Percentiles rank a stretch among this genome's conserved stretches.
Conservation (phyloP, 2,113 vertebrate species). For the Ahaetulla prasina region DNA sequence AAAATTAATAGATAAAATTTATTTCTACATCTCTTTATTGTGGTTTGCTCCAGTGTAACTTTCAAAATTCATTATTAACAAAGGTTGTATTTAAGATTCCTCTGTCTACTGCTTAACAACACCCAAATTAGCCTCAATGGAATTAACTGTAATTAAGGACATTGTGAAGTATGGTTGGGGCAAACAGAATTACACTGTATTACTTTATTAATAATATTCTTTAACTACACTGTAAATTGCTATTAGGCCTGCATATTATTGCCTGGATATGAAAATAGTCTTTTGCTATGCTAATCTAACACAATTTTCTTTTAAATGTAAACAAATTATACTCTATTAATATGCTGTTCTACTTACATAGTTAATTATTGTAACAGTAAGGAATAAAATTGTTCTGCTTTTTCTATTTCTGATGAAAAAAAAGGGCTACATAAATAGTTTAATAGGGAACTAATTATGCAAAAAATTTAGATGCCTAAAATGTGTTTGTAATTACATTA, state of each 20-base stretch:
- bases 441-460: slow-evolving; percentile 84
- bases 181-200: slow-evolving; percentile 71
- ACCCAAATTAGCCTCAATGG: slow-evolving; percentile 69
- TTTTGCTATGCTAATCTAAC: slow-evolving; percentile 79
- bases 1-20: slow-evolving; percentile 42
- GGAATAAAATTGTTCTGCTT: slow-evolving; percentile 78
- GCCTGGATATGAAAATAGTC: slow-evolving; percentile 75
- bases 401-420: slow-evolving; percentile 74
- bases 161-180: slow-evolving; percentile 70
- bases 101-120: slow-evolving; percentile 70
- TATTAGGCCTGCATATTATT: slow-evolving; percentile 74
- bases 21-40: slow-evolving; percentile 45
- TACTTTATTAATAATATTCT: slow-evolving; percentile 82
- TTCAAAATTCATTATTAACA: slow-evolving; percentile 55
- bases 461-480: slow-evolving; percentile 78
- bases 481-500: slow-evolving; percentile 86
- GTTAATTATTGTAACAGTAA: slow-evolving; percentile 79
- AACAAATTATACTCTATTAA: slow-evolving; percentile 82
- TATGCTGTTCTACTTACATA: slow-evolving; percentile 76
- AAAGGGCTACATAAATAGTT: slow-evolving; percentile 73
- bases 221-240: slow-evolving; percentile 77
- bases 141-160: slow-evolving; percentile 79
- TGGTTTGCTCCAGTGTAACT: slow-evolving; percentile 56
- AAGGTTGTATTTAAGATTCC: slow-evolving; percentile 70
- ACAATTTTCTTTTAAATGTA: slow-evolving; percentile 80